Base-by-base conservation (phyloP, 2,113 vertebrate genomes). In the Ceyx cyanopectus region DNA sequence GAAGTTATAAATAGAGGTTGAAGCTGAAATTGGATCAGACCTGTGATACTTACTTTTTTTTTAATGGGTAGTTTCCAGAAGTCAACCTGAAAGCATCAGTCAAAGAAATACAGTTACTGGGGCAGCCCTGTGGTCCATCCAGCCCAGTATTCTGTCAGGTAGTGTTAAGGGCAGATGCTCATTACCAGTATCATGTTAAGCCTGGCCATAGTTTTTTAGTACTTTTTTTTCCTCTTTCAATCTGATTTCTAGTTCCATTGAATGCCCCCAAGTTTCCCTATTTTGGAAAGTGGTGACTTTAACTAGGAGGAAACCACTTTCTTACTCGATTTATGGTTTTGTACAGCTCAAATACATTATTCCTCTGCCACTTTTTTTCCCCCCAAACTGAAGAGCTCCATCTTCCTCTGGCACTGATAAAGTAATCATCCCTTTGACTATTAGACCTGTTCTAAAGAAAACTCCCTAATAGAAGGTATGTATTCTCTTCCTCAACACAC, bases 101-200 rank as follows among this genome's bases (percentile, higher is more conserved):
- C 32, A 41, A 54, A 41, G 56, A 70, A 73, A 67, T 26, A 37
- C 9, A 27, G 20, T 8, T 57, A 5, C 12, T 80, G 65, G 41
- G 15, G 45, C 45, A 81, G 68, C 23, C 20, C 58, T 6, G 12
- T 2, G 45, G 22, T 18, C n/a, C 24, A 8, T 19, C 45, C 68
- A 80, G 62, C 57, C 30, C 63, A 21, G 34, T 14, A 16, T 23
- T 41, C 37, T 24, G 23, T 30, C 68, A 15, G 9, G n/a, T 10
- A 29, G 22, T 0, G 5, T 9, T 43, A 73, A 45, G 43, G 13
- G 22, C 8, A 62, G 56, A 17, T 56, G 53, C 24, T 60, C 17
- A 0, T 18, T 7, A 8, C 24, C 66, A 48, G 4, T 21, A 1
- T 3, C 6, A 4, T 3, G 5, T 50, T 9, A 26, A 57, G 29